A percentile compares a stretch with the other conserved stretches of the same genome.
These are phyloP conservation scores for Mesoligia furuncula DNA, from an alignment of 2,888 invertebrate species.

Conservation along the genomic window DNA sequence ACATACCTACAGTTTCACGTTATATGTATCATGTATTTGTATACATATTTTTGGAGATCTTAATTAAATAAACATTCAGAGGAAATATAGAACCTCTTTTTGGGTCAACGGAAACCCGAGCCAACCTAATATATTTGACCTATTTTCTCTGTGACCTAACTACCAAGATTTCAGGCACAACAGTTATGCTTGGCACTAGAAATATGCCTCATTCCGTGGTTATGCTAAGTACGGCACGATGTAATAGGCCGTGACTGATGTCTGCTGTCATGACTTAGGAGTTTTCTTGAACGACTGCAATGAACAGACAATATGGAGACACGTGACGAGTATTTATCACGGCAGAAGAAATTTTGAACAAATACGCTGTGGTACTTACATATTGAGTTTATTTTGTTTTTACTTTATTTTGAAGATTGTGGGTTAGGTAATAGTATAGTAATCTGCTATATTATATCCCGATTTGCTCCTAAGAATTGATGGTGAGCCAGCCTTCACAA, in stretches of 20 bases:
- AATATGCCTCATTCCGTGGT: not conserved
- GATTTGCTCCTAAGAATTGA: not conserved
- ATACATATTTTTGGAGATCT: not conserved
- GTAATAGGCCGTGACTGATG: slow-evolving; percentile 48
- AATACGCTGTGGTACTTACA: not conserved
- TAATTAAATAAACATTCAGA: not conserved
- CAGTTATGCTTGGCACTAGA: slow-evolving; percentile 11
- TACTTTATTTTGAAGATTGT: not conserved
- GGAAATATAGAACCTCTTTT: not conserved
- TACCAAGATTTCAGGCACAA: not conserved
- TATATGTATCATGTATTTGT: not conserved
- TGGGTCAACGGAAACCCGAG: not conserved
- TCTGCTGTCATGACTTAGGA: slow-evolving; percentile 35
- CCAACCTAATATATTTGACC: not conserved
- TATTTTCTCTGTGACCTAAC: not conserved
- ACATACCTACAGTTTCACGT: not conserved
- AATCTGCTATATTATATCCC: not conserved
- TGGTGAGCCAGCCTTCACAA: too few species aligned
- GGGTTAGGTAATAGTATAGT: not conserved
- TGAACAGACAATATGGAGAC: slow-evolving; percentile 36
- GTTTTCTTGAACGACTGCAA: slow-evolving; percentile 16
- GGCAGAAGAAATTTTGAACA: slow-evolving; percentile 15
- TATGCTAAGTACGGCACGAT: slow-evolving; percentile 13
- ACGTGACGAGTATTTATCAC: slow-evolving; percentile 32
- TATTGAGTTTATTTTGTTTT: not conserved